Percentiles rank a stretch among this genome's conserved stretches.
phyloP scores from a whole-genome alignment of 2,113 vertebrate species.

The Epinephelus moara region DNA sequence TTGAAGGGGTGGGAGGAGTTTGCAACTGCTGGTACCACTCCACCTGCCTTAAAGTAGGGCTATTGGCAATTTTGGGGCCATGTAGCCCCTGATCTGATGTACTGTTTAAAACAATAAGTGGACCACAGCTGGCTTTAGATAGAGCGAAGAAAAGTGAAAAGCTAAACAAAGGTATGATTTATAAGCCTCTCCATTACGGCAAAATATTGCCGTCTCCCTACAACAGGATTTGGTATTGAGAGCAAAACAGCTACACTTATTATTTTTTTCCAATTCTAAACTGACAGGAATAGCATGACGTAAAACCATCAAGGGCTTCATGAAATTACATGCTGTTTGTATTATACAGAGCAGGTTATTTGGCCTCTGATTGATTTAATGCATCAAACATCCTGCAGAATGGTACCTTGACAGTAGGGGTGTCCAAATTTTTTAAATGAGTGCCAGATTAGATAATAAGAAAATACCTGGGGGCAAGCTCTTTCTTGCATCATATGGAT shows the following conservation, averaged over 20 bases:
- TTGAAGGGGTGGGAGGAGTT: too few relatives aligned
- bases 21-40: too few relatives aligned
- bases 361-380: conserved; percentile 22
- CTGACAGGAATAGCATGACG: conserved; percentile 20
- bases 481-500: too few relatives aligned
- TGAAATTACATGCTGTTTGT: conserved; percentile 37
- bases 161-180: conserved; percentile 49
- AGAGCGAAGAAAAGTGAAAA: conserved; percentile 19
- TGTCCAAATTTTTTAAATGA: too few relatives aligned
- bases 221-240: conserved; percentile 39
- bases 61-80: too few relatives aligned
- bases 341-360: background rate
- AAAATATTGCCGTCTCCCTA: conserved; percentile 57
- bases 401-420: background rate
- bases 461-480: too few relatives aligned
- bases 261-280: conserved; percentile 38
- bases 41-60: too few relatives aligned
- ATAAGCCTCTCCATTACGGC: conserved; percentile 28
- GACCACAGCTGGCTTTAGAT: conserved; percentile 17
- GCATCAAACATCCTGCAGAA: conserved; percentile 8
- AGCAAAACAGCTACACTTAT: conserved; percentile 16
- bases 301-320: background rate
- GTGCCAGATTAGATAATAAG: too few relatives aligned
- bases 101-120: too few relatives aligned
- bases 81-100: too few relatives aligned